A percentile compares a stretch with the other conserved stretches of the same genome.
Conservation (phyloP, 2,797 vertebrate species). For the Semotilus atromaculatus region DNA sequence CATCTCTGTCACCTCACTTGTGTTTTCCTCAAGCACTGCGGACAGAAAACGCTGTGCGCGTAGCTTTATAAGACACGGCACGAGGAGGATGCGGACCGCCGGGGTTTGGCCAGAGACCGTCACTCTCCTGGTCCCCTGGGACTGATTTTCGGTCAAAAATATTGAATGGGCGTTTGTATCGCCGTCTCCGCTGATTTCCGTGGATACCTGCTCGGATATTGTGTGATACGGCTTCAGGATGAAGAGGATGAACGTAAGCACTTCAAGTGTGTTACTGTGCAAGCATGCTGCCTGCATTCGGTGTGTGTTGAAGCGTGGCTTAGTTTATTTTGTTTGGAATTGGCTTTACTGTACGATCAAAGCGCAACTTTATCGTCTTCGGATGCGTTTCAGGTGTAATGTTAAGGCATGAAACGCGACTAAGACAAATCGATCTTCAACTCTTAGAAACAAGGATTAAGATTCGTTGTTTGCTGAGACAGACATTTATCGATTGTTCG, state of each 20-base stretch:
- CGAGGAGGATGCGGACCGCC: constrained; percentile 68
- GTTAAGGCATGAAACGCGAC: background rate
- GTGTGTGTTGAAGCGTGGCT: constrained; percentile 64
- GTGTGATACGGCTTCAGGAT: constrained; percentile 69
- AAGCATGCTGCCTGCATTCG: constrained; percentile 31
- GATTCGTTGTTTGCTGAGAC: constrained; percentile 7
- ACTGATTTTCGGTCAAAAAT: constrained; percentile 63
- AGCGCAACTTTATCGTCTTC: constrained; percentile 28
- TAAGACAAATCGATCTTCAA: background rate
- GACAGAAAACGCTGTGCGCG: constrained; percentile 43
- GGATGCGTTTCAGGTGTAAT: background rate
- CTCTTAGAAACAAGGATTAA: background rate
- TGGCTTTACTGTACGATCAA: constrained; percentile 20
- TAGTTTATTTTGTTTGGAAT: constrained; percentile 56
- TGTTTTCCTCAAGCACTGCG: constrained; percentile 56
- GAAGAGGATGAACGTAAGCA: constrained; percentile 84
- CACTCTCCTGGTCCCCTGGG: constrained; percentile 65
- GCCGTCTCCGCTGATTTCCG: constrained; percentile 57
- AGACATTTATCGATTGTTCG: constrained; percentile 9
- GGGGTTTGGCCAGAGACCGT: constrained; percentile 67
- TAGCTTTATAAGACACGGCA: constrained; percentile 67
- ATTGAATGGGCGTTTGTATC: constrained; percentile 75
- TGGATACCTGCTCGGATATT: constrained; percentile 72
- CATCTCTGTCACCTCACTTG: constrained; percentile 58
- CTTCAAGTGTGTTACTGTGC: constrained; percentile 62